Evolutionary conservation across 2,797 vertebrate genomes (phyloP).

Genomic region (Apodemus agrarius): DNA sequence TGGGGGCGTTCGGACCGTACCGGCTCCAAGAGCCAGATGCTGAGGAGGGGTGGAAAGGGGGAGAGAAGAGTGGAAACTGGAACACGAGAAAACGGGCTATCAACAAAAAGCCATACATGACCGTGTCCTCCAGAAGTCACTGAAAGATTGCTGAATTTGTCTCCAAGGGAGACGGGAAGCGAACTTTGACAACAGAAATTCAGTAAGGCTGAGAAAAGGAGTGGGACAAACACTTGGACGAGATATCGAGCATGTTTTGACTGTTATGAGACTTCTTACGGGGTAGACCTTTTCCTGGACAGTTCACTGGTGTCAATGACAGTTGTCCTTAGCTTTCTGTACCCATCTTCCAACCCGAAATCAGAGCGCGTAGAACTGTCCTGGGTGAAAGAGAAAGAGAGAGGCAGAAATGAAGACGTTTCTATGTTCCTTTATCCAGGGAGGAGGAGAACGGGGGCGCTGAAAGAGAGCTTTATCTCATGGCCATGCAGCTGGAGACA

Average conservation of each 20-base stretch:
- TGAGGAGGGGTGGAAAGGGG: background rate
- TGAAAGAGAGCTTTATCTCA: constrained; percentile 43
- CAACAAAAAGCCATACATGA: background rate
- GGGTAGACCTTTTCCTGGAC: background rate
- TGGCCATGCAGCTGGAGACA: constrained; percentile 13
- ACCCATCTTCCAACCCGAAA: background rate
- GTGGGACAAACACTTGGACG: background rate
- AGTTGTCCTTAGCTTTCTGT: background rate
- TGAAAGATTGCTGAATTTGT: background rate
- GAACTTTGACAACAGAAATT: background rate
- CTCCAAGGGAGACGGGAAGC: background rate
- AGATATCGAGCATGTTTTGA: background rate
- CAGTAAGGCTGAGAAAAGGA: background rate
- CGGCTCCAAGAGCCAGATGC: background rate
- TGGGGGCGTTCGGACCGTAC: background rate
- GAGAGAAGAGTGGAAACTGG: background rate
- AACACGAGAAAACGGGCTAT: background rate
- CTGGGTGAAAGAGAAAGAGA: background rate
- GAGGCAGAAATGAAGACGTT: background rate
- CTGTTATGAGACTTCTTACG: background rate
- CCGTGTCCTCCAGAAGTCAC: background rate
- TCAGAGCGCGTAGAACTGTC: background rate
- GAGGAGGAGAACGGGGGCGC: background rate
- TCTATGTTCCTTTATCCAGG: background rate
- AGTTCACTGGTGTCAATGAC: background rate